Conservation (phyloP, 2,113 vertebrate genomes). For the Agapornis roseicollis region DNA sequence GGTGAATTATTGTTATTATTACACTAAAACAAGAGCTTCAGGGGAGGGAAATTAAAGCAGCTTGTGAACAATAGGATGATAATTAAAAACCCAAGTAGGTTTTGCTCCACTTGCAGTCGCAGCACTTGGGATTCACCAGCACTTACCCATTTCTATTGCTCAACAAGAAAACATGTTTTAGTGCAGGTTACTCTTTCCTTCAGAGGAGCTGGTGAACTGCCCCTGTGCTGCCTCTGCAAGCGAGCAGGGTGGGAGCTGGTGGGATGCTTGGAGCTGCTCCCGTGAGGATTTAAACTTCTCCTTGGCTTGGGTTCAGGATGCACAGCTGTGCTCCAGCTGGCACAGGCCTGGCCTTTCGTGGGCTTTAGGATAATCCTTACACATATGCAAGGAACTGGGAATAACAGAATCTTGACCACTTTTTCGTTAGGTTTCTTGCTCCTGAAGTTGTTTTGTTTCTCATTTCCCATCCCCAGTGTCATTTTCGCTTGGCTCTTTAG, state of each 20-base stretch:
- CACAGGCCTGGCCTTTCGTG: background rate
- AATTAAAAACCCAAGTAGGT: background rate
- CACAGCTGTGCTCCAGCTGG: background rate
- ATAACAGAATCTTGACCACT: background rate
- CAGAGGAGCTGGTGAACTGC: background rate
- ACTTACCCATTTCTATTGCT: background rate
- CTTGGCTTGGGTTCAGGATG: background rate
- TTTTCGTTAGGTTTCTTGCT: background rate
- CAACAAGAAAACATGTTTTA: background rate
- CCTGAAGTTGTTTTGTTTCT: background rate
- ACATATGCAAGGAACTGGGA: background rate
- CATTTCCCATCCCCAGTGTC: background rate
- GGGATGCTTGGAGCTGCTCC: background rate
- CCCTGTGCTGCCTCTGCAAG: too few species aligned
- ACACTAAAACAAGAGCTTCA: background rate
- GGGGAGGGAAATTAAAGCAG: background rate
- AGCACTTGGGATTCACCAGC: background rate
- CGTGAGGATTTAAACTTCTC: background rate
- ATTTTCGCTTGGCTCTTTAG: background rate
- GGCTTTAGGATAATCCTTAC: background rate
- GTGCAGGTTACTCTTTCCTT: background rate
- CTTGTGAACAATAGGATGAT: background rate
- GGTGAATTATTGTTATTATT: background rate
- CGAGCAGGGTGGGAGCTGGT: background rate
- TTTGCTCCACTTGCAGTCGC: background rate